Evolutionary conservation across 2,113 vertebrate genomes (phyloP), one percentile per base, ranked within the genome.

Genomic region (Vulpes vulpes): DNA sequence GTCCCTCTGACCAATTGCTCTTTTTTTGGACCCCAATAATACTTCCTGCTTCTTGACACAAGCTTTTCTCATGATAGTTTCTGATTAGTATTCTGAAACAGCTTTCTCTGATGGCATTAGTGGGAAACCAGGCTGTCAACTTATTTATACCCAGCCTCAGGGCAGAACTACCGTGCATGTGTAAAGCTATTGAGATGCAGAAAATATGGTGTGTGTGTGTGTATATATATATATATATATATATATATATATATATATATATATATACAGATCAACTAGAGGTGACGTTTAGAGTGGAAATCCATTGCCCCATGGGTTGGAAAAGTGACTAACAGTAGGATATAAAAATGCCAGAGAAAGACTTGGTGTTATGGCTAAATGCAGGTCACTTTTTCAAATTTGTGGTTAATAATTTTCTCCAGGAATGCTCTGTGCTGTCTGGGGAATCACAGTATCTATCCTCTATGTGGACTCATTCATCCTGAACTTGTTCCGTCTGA

Each of bases 81-180:
- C 96, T 85, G 92, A 87, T 98, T 98, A 97, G 96, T 95, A 98
- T 98, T 98, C 98, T 1, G 0, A 91, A 78, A 92, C 74, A 95
- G 71, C 71, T 2, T 93, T 95, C 91, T 96, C 94, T 96, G 88
- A 96, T 97, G 96, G 96, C 96, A 98, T 98, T 98, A 96, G 95
- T 97, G 97, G 95, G 92, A 98, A 98, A 97, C 93, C 86, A 97
- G 97, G 87, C 97, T 98, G 98, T 96, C 97, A 95, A 94, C 98
- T 98, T 98, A 98, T 98, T 98, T 98, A 98, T 98, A 96, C 74
- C 65, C 78, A 95, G 97, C 98, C 98, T 98, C 51, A 93, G 97
- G 98, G 96, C 94, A 98, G 90, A 98, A 88, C 89, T 53, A 60
- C 74, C 91, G 76, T 97, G 93, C 38, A 30, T 98, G 93, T 96